phyloP scores from a whole-genome alignment of 2,797 vertebrate genomes.

The Sciaenops ocellatus region DNA sequence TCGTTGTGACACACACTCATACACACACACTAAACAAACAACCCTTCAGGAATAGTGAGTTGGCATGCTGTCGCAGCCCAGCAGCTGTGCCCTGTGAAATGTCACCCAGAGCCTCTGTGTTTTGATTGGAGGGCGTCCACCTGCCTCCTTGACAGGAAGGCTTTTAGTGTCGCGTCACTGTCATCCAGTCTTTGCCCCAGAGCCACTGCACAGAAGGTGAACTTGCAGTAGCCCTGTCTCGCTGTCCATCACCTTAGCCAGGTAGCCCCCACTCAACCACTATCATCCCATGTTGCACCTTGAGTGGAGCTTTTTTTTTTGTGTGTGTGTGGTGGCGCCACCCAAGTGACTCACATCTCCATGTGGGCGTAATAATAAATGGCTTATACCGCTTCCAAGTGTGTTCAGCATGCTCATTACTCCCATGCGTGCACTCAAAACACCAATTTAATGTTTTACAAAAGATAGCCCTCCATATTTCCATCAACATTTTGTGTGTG shows the following conservation, averaged over 20 bases:
- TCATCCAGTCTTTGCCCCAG: slow-evolving; percentile 80
- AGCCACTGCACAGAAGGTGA: slow-evolving; percentile 83
- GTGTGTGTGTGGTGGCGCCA: slow-evolving; percentile 65
- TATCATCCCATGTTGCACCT: slow-evolving; percentile 65
- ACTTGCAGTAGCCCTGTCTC: slow-evolving; percentile 70
- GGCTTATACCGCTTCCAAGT: slow-evolving; percentile 67
- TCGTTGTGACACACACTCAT: slow-evolving; percentile 56
- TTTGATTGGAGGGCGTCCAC: slow-evolving; percentile 83
- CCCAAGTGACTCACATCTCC: slow-evolving; percentile 78
- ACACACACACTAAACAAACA: slow-evolving; percentile 79
- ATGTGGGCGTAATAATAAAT: slow-evolving; percentile 79
- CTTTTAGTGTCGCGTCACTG: slow-evolving; percentile 85
- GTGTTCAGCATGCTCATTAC: slow-evolving; percentile 76
- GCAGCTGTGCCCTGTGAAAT: slow-evolving; percentile 86
- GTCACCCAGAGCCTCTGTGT: slow-evolving; percentile 79
- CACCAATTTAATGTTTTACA: slow-evolving; percentile 75
- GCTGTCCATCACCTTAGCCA: slow-evolving; percentile 70
- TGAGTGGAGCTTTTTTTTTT: slow-evolving; percentile 45
- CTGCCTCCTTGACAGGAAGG: slow-evolving; percentile 81
- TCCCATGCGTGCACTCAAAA: slow-evolving; percentile 78
- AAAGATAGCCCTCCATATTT: slow-evolving; percentile 58
- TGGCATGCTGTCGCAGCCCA: slow-evolving; percentile 82
- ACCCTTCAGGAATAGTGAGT: slow-evolving; percentile 82
- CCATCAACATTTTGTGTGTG: slow-evolving; percentile 58
- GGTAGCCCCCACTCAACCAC: slow-evolving; percentile 39